These are phyloP conservation scores for Hypocryptadius cinnamomeus DNA, from an alignment of 2,113 vertebrate species.

Conservation along the genomic window DNA sequence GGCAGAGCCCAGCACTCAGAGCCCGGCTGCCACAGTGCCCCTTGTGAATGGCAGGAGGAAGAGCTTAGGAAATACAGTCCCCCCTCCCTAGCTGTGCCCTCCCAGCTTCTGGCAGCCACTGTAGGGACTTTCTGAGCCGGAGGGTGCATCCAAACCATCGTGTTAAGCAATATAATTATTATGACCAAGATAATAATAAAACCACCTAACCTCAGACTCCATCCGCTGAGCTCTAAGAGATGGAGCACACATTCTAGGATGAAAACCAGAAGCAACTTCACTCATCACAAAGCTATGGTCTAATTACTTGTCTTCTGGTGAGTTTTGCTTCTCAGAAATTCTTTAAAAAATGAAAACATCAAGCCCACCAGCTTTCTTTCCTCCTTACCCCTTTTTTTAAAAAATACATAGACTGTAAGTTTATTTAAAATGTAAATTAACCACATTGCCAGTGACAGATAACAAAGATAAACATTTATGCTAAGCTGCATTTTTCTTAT, in stretches of 20 bases:
- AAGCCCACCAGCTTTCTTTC: not conserved
- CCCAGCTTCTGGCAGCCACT: constrained; percentile 2
- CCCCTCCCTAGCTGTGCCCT: not conserved
- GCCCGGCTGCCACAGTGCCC: not conserved
- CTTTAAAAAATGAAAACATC: constrained; percentile 62
- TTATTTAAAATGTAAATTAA: constrained; percentile 69
- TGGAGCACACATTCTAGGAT: constrained; percentile 48
- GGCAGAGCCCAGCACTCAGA: not conserved
- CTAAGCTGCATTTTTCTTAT: constrained; percentile 68
- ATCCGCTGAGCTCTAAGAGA: constrained; percentile 22
- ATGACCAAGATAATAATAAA: constrained; percentile 36
- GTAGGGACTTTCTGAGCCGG: constrained; percentile 36
- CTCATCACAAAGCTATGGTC: constrained; percentile 38
- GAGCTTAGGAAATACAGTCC: not conserved
- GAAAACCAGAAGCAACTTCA: constrained; percentile 46
- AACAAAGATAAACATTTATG: constrained; percentile 73
- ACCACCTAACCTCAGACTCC: constrained; percentile 50
- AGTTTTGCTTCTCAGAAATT: constrained; percentile 58
- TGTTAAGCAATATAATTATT: constrained; percentile 45
- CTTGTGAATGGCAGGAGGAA: not conserved
- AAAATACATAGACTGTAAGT: constrained; percentile 57
- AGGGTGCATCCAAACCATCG: constrained; percentile 16
- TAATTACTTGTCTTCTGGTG: constrained; percentile 32
- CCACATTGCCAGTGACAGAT: constrained; percentile 62
- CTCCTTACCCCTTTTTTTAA: constrained; percentile 17